Conservation (phyloP, 2,888 invertebrate genomes). For the Mycogona germanica region DNA sequence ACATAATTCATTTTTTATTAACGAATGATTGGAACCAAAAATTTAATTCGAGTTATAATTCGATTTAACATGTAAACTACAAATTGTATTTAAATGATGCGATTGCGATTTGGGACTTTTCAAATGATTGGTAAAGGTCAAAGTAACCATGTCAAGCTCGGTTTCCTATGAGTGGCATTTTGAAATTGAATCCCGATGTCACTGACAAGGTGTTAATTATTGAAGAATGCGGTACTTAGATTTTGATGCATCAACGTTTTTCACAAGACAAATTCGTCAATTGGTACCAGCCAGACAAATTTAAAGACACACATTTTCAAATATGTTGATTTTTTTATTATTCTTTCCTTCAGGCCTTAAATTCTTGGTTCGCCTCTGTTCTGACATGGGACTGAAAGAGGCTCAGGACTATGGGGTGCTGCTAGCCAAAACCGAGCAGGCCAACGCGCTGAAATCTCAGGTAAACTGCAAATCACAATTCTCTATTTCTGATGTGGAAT, state of each 20-base stretch:
- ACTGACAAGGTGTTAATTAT: too few species aligned
- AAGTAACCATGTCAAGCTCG: background rate
- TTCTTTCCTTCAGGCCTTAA: constrained; percentile 48
- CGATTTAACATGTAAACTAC: too few species aligned
- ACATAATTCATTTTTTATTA: background rate
- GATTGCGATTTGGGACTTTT: background rate
- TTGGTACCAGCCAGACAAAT: too few species aligned
- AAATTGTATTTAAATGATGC: background rate
- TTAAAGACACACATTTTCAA: too few species aligned
- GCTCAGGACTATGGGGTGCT: constrained; percentile 72
- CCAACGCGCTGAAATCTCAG: constrained; percentile 34
- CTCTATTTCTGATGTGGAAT: background rate
- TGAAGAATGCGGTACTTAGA: too few species aligned
- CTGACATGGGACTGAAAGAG: constrained; percentile 81
- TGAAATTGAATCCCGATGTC: too few species aligned
- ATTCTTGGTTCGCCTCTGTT: constrained; percentile 73
- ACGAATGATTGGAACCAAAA: background rate
- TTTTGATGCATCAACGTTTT: too few species aligned
- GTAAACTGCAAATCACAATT: too few species aligned
- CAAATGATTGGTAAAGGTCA: background rate
- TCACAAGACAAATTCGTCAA: too few species aligned
- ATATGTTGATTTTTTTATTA: background rate
- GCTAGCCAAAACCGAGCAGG: constrained; percentile 55
- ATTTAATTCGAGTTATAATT: background rate
- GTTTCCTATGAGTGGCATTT: background rate